Evolutionary conservation across 2,888 invertebrate species (phyloP).

Genomic region (Catocala fraxini): DNA sequence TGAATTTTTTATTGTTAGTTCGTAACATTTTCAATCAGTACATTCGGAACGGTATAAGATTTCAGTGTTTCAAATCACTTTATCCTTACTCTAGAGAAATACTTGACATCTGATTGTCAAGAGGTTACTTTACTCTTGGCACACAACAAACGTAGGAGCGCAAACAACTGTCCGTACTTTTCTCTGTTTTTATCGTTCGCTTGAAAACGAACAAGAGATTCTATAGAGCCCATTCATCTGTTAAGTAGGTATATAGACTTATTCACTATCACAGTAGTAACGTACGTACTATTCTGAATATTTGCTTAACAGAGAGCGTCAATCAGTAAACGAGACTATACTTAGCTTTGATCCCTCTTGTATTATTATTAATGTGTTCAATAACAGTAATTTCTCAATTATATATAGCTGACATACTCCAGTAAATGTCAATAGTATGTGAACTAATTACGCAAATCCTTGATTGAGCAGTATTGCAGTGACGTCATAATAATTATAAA

Average conservation of each 20-base stretch:
- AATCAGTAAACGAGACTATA: background rate
- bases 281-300: background rate
- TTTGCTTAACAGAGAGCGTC: background rate
- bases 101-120: constrained; percentile 23
- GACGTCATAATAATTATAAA: too few species aligned
- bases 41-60: constrained; percentile 2
- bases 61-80: constrained; percentile 15
- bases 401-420: constrained; percentile 22
- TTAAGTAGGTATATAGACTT: too few species aligned
- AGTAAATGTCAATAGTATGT: constrained; percentile 23
- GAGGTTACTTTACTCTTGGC: constrained; percentile 9
- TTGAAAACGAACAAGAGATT: constrained; percentile 3
- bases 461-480: constrained; percentile 35
- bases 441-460: constrained; percentile 37
- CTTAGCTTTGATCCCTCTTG: constrained; percentile 13
- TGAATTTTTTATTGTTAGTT: constrained; percentile 16
- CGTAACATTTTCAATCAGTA: constrained; percentile 14
- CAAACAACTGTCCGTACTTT: constrained; percentile 27
- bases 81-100: constrained; percentile 15
- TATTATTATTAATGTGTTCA: constrained; percentile 15
- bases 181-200: constrained; percentile 10
- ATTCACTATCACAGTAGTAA: too few species aligned
- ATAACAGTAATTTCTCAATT: constrained; percentile 17
- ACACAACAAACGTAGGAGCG: constrained; percentile 9
- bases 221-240: constrained; percentile 13